These are phyloP conservation scores for Sakesphorus luctuosus DNA, from an alignment of 2,113 vertebrate species.

Conservation along the genomic window DNA sequence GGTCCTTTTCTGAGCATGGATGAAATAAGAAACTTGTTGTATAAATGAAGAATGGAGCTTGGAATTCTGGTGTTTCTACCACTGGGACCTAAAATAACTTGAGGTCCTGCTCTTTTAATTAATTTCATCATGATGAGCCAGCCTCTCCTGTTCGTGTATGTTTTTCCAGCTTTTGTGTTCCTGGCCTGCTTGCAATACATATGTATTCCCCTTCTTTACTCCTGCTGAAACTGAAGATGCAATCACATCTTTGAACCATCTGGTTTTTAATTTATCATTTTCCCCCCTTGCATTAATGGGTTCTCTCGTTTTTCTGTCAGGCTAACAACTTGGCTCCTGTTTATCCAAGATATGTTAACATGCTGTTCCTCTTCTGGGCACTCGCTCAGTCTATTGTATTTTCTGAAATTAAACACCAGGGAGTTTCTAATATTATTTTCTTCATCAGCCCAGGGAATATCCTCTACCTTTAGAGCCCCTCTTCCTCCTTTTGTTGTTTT, in stretches of 20 bases:
- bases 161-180: slow-evolving; percentile 58
- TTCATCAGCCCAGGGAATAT: slow-evolving; percentile 48
- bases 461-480: slow-evolving; percentile 27
- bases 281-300: neutral
- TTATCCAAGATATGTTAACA: slow-evolving; percentile 63
- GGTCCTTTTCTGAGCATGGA: slow-evolving; percentile 20
- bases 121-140: slow-evolving; percentile 51
- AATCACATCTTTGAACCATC: slow-evolving; percentile 55
- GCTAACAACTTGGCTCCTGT: slow-evolving; percentile 54
- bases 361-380: slow-evolving; percentile 50
- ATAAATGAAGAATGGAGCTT: slow-evolving; percentile 26
- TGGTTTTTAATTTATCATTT: slow-evolving; percentile 59
- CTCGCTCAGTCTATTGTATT: slow-evolving; percentile 8
- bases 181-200: slow-evolving; percentile 33
- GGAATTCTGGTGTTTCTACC: slow-evolving; percentile 39
- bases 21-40: neutral
- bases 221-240: slow-evolving; percentile 46
- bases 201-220: slow-evolving; percentile 17
- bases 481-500: slow-evolving; percentile 60
- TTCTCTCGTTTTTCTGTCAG: slow-evolving; percentile 22
- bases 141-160: neutral
- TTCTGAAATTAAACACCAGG: slow-evolving; percentile 62
- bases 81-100: slow-evolving; percentile 57
- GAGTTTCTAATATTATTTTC: slow-evolving; percentile 54
- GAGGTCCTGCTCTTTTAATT: slow-evolving; percentile 70